Evolutionary conservation across 2,113 vertebrate genomes (phyloP).

Genomic region (Otolemur garnettii): DNA sequence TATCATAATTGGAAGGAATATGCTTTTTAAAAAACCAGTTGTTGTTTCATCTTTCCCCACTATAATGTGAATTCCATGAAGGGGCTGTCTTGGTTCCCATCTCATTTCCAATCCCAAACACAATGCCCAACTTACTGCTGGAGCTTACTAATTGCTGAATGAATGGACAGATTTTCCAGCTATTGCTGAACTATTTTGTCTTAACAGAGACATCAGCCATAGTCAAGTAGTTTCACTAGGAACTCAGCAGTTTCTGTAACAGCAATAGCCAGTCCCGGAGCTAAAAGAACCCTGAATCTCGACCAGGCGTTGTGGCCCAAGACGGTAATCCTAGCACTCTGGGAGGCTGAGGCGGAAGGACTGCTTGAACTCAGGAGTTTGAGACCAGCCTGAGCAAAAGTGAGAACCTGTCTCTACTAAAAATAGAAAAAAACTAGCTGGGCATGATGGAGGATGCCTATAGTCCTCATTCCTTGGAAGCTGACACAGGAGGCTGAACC

Average conservation of each 20-base stretch:
- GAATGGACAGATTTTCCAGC: neutral
- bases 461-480: no score
- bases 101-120: neutral
- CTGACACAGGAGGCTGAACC: no score
- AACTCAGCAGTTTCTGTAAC: conserved; percentile 35
- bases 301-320: no score
- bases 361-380: no score
- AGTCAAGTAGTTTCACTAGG: neutral
- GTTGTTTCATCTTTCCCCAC: conserved; percentile 6
- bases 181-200: neutral
- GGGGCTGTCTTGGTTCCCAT: neutral
- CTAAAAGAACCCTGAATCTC: neutral
- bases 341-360: no score
- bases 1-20: neutral
- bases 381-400: no score
- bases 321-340: no score
- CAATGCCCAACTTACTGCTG: neutral
- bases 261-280: neutral
- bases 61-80: neutral
- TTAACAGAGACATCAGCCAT: neutral
- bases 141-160: conserved; percentile 8
- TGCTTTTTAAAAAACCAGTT: neutral
- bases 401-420: no score
- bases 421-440: no score
- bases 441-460: no score